Base-by-base conservation (phyloP, 2,888 invertebrate species). In the Camptogramma bilineatum region DNA sequence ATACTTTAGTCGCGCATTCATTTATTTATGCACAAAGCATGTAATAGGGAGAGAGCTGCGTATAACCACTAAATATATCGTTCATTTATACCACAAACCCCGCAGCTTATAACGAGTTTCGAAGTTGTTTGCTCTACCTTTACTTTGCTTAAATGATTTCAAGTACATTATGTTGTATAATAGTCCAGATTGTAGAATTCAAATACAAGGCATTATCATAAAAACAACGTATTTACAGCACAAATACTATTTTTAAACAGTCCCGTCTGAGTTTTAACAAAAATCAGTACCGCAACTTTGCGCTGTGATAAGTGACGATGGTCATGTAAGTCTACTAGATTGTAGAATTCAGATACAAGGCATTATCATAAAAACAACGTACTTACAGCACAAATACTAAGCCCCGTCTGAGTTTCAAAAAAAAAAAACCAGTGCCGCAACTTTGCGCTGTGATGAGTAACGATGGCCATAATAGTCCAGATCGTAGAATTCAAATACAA, bases 241-340 rank as follows among this genome's bases (percentile, higher is more conserved):
- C 62, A 61, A 55, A 60, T 61, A 55, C 58, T 62, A 61, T 66
- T 65, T 68, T 61, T 63, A 65, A 64, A 52, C 55, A 48, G 42
- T 52, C 51, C 47, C 50, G 62, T 48, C 52, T 18, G 50, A 39
- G 52, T 63, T 55, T 39, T 63, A 65, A 66, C 58, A 63, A 69
- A 69, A 67, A 65, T 46, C 62, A 67, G 62, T 55, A 42, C 34
- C 54, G 47, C 60, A 58, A 53, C 57, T 62, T 52, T 68, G 62
- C 60, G 44, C 47, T 24, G 62, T 55, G 64, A 63, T 66, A 69
- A 71, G 64, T 64, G 63, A 68, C 64, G 64, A 69, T 66, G 46
- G 13, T 66, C 68, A 64, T 55, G 46, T 64, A 63, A 61, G 59
- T 24, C 2, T 8, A 5, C 7, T 54, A 44, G 56, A 34, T n/a